phyloP scores from a whole-genome alignment of 2,888 invertebrate genomes.

The Pandemis cinnamomeana region DNA sequence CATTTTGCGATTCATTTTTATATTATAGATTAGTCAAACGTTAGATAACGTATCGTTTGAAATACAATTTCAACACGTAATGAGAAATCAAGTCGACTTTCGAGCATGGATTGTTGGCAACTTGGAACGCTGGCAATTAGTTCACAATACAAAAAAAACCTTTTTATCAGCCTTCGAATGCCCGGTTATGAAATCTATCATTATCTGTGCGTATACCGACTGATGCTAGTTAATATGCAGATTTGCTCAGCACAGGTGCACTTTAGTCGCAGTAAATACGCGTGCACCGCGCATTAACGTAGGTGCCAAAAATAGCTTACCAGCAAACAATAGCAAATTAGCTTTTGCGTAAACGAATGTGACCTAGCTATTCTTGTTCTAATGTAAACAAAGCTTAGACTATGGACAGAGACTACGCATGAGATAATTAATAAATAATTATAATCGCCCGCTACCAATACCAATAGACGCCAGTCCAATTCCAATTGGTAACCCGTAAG shows the following conservation, averaged over 20 bases:
- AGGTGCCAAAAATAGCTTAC: neutral
- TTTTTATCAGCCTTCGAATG: neutral
- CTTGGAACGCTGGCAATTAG: neutral
- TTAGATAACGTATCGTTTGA: too few species aligned
- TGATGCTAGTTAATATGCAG: neutral
- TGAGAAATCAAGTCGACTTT: too few species aligned
- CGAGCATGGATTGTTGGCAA: too few species aligned
- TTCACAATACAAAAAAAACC: neutral
- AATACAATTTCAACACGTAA: too few species aligned
- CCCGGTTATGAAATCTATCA: neutral
- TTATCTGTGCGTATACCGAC: neutral
- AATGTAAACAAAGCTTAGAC: neutral
- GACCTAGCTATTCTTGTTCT: neutral
- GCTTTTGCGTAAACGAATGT: neutral
- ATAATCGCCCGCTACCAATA: too few species aligned
- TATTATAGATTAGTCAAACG: too few species aligned
- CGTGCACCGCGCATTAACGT: neutral
- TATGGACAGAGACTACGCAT: too few species aligned
- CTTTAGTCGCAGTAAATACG: neutral
- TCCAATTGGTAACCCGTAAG: too few species aligned
- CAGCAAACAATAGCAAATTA: neutral
- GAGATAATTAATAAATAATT: too few species aligned
- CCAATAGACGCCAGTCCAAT: too few species aligned
- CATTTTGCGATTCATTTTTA: too few species aligned
- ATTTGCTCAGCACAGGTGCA: neutral